Evolutionary conservation across 2,888 invertebrate genomes (phyloP), one percentile per base, ranked within the genome.

Genomic region (Tenodera sinensis): DNA sequence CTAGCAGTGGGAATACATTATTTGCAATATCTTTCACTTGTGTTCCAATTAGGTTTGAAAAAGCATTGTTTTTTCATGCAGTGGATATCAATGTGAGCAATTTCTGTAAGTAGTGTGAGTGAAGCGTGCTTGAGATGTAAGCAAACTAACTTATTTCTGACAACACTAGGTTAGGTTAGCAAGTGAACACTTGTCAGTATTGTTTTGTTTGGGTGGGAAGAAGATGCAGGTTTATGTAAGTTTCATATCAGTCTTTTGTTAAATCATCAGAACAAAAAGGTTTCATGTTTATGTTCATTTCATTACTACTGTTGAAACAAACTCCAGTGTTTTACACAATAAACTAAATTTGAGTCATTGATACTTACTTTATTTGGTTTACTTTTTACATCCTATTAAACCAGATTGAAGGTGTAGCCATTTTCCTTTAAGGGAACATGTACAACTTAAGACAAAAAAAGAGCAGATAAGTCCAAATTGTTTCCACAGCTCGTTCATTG

Each of bases 141-240:
- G 54, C 20, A 71, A 71, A 20, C 2, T 71, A 71, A 71, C 20
- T 71, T 71, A 71, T 71, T 54, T 54, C 54, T 15, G 54, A 54
- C 14, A 42, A 42, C 42, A 20, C 25, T 28, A 86, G 30, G 9
- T 20, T 34, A 86, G 25, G 14, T 20, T 86, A 81, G 71, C 86
- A 86, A 28, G 28, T 86, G 85, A 81, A 85, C 47, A 42, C 71
- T 7, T 81, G 28, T 86, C 86, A 86, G 86, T 86, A 86, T 86
- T 86, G 28, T 27, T 28, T 81, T 28, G 28, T 27, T 86, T 86
- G 54, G 47, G 28, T 14, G 30, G 27, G 3, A 8, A 8, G 3
- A 71, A 4, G 20, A 71, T 12, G 71, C 30, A 71, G 86, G 28
- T 54, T 27, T 85, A 15, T n/a, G 15, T 14, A 54, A 47, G 54